phyloP scores from a whole-genome alignment of 1,140 invertebrate species.

The Gonioctena quinquepunctata region DNA sequence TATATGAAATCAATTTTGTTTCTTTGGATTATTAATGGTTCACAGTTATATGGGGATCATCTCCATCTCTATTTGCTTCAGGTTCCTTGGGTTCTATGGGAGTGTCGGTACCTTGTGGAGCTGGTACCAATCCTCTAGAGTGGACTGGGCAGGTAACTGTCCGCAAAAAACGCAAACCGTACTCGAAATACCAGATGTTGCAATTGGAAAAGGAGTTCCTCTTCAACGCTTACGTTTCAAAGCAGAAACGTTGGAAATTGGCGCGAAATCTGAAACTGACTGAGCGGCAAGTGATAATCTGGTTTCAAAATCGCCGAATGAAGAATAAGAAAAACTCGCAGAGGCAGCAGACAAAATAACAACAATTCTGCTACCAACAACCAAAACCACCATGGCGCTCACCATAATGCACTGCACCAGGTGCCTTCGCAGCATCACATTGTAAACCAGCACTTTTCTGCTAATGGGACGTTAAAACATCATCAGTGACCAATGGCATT shows the following conservation, averaged over 20 bases:
- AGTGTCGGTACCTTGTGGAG: conserved; percentile 69
- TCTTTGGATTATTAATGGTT: conserved; percentile 52
- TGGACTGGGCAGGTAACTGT: conserved; percentile 92
- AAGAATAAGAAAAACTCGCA: conserved; percentile 98
- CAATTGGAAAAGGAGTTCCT: conserved; percentile 97
- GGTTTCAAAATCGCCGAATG: conserved; percentile 98
- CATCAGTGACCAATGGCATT: conserved; percentile 86
- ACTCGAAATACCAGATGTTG: conserved; percentile 94
- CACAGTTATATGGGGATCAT: conserved; percentile 67
- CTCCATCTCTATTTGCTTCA: conserved; percentile 64
- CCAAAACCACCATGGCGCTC: conserved; percentile 70
- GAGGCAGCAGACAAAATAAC: conserved; percentile 78
- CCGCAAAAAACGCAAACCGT: conserved; percentile 96
- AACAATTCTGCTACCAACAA: conserved; percentile 76
- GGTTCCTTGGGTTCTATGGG: conserved; percentile 68
- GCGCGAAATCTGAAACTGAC: conserved; percentile 91
- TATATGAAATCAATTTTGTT: neutral
- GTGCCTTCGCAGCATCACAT: conserved; percentile 71
- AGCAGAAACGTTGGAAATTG: conserved; percentile 96
- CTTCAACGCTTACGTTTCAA: conserved; percentile 94
- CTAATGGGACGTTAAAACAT: conserved; percentile 77
- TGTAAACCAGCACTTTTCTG: conserved; percentile 67
- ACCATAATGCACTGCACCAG: conserved; percentile 66
- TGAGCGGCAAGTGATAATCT: conserved; percentile 88
- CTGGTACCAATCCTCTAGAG: conserved; percentile 79